A percentile compares a stretch with the other conserved stretches of the same genome.
Evolutionary conservation across 2,888 invertebrate genomes (phyloP).

Genomic region (Drosophila nr. perissopoda): DNA sequence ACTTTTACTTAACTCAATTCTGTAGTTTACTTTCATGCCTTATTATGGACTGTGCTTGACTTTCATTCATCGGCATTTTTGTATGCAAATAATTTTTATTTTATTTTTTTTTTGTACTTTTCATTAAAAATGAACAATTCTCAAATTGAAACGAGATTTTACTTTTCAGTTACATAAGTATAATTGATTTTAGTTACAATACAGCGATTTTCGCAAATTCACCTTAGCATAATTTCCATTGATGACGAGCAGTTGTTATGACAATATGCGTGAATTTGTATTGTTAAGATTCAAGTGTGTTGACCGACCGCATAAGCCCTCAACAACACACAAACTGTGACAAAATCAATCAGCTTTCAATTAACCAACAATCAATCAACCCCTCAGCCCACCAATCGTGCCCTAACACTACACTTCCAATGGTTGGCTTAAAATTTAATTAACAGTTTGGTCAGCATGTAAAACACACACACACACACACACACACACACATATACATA

Average conservation of each 20-base stretch:
- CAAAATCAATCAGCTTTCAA: constrained; percentile 47
- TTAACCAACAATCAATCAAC: neutral
- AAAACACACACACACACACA: constrained; percentile 21
- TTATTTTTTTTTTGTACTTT: neutral
- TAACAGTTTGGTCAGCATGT: constrained; percentile 51
- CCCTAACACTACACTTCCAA: neutral
- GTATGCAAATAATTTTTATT: neutral
- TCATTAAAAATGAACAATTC: neutral
- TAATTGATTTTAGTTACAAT: neutral
- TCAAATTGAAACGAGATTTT: neutral
- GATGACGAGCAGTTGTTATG: neutral
- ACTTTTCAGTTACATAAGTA: neutral
- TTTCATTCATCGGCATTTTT: neutral
- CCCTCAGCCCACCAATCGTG: neutral
- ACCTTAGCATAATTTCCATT: neutral
- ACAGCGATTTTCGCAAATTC: neutral
- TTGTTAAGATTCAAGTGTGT: neutral
- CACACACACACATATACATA: neutral
- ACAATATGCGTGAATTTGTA: neutral
- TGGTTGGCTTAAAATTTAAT: constrained; percentile 62
- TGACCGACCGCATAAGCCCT: neutral
- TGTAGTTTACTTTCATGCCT: neutral
- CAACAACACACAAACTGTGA: constrained; percentile 28
- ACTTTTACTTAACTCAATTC: neutral
- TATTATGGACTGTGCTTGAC: neutral